These are phyloP conservation scores for Sphaeramia orbicularis DNA, from an alignment of 2,797 vertebrate species.

Conservation along the genomic window DNA sequence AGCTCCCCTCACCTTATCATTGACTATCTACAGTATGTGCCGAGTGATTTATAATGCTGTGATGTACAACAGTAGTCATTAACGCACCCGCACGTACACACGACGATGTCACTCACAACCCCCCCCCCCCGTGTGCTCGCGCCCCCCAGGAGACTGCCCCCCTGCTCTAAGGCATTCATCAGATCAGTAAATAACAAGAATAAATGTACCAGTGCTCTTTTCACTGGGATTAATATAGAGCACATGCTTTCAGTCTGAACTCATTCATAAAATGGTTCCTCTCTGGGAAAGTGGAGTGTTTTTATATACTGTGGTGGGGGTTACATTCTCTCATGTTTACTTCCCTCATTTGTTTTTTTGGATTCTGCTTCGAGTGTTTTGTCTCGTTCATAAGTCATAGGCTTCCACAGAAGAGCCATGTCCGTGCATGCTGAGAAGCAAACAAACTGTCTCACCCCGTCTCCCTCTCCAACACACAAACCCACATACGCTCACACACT, in stretches of 20 bases:
- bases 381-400: slow-evolving; percentile 69
- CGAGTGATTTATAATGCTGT: too few relatives aligned
- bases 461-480: slow-evolving; percentile 40
- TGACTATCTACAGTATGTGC: too few relatives aligned
- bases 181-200: slow-evolving; percentile 52
- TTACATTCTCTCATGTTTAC: slow-evolving; percentile 72
- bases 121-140: too few relatives aligned
- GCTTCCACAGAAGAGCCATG: slow-evolving; percentile 61
- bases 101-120: too few relatives aligned
- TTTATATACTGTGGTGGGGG: slow-evolving; percentile 42
- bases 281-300: slow-evolving; percentile 67
- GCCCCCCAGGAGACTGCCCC: too few relatives aligned
- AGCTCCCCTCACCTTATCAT: too few relatives aligned
- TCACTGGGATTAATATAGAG: slow-evolving; percentile 57
- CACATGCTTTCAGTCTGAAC: slow-evolving; percentile 61
- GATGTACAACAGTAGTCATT: too few relatives aligned
- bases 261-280: slow-evolving; percentile 72
- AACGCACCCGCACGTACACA: too few relatives aligned
- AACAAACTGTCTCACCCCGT: slow-evolving; percentile 50
- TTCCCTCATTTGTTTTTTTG: slow-evolving; percentile 69
- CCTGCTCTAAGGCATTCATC: too few relatives aligned
- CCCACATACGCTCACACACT: slow-evolving; percentile 59
- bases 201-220: slow-evolving; percentile 41
- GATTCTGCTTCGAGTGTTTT: slow-evolving; percentile 70
- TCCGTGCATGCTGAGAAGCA: slow-evolving; percentile 72